Evolutionary conservation across 2,797 vertebrate genomes (phyloP).

Genomic region (Discoglossus pictus): DNA sequence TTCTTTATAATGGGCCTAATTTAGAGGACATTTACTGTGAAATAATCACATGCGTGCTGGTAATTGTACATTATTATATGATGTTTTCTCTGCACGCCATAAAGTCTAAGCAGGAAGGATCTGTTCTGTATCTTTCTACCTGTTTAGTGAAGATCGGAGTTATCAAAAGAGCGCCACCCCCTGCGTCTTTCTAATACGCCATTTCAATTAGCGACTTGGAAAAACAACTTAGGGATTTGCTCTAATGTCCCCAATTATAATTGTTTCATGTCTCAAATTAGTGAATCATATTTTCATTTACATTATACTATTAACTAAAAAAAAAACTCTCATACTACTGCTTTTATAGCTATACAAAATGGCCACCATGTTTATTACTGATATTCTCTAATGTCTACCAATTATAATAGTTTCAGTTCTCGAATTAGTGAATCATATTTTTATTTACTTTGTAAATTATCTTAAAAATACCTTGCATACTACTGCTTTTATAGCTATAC

Average conservation of each 20-base stretch:
- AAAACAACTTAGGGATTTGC: slow-evolving; percentile 42
- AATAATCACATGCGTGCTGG: slow-evolving; percentile 49
- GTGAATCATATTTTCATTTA: slow-evolving; percentile 30
- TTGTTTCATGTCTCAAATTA: slow-evolving; percentile 36
- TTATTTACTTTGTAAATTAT: too few relatives aligned
- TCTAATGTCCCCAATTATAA: slow-evolving; percentile 29
- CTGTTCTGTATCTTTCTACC: slow-evolving; percentile 18
- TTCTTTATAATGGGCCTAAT: slow-evolving; percentile 49
- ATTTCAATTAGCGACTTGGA: slow-evolving; percentile 21
- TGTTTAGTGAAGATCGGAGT: slow-evolving; percentile 34
- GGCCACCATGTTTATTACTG: too few relatives aligned
- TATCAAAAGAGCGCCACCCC: slow-evolving; percentile 34
- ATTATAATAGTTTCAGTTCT: too few relatives aligned
- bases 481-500: too few relatives aligned
- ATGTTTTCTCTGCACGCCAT: slow-evolving; percentile 47
- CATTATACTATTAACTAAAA: slow-evolving; percentile 19
- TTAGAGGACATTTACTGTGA: slow-evolving; percentile 50
- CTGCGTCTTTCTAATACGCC: slow-evolving; percentile 2
- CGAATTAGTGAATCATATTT: too few relatives aligned
- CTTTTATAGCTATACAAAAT: too few relatives aligned
- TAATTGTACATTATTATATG: slow-evolving; percentile 52
- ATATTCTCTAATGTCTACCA: too few relatives aligned
- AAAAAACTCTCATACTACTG: too few relatives aligned
- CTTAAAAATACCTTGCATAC: too few relatives aligned
- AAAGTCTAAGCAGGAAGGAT: slow-evolving; percentile 38